A percentile compares a stretch with the other conserved stretches of the same genome.
phyloP scores from a whole-genome alignment of 2,113 vertebrate species.

The Patagioenas fasciata region DNA sequence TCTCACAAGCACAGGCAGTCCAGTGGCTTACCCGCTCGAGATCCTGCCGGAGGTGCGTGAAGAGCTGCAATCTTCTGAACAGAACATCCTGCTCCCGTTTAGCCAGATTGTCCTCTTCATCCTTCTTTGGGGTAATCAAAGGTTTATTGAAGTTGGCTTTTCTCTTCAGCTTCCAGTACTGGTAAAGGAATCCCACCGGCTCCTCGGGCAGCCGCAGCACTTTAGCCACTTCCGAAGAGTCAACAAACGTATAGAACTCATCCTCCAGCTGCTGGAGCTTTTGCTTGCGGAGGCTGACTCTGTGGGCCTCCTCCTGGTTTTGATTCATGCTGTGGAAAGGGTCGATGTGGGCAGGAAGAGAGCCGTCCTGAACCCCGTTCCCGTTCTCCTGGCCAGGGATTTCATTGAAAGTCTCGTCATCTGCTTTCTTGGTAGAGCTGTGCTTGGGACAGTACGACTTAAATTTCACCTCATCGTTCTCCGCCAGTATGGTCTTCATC shows the following conservation, averaged over 20 bases:
- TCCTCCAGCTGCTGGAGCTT: constrained; percentile 96
- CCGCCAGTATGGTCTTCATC: constrained; percentile 94
- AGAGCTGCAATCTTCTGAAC: constrained; percentile 91
- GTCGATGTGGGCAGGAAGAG: constrained; percentile 40
- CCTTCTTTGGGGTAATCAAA: constrained; percentile 93
- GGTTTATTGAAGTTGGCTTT: constrained; percentile 95
- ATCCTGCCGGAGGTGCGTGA: constrained; percentile 96
- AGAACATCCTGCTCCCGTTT: constrained; percentile 94
- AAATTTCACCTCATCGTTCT: constrained; percentile 96
- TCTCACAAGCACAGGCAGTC: fast-evolving
- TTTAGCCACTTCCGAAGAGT: constrained; percentile 82
- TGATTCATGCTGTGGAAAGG: constrained; percentile 73
- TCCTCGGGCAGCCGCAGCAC: constrained; percentile 81
- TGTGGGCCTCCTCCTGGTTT: constrained; percentile 82
- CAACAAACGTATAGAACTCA: constrained; percentile 90
- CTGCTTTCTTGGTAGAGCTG: constrained; percentile 73
- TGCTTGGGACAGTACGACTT: constrained; percentile 96
- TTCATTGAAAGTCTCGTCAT: constrained; percentile 47
- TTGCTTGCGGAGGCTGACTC: constrained; percentile 87
- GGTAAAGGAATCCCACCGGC: constrained; percentile 88
- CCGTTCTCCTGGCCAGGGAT: constrained; percentile 66
- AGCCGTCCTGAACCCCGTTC: constrained; percentile 43
- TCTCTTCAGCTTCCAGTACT: constrained; percentile 98
- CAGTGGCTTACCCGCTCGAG: constrained; percentile 87
- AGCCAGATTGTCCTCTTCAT: constrained; percentile 95